Conservation (phyloP, 2,888 invertebrate species). For the Empis livida region DNA sequence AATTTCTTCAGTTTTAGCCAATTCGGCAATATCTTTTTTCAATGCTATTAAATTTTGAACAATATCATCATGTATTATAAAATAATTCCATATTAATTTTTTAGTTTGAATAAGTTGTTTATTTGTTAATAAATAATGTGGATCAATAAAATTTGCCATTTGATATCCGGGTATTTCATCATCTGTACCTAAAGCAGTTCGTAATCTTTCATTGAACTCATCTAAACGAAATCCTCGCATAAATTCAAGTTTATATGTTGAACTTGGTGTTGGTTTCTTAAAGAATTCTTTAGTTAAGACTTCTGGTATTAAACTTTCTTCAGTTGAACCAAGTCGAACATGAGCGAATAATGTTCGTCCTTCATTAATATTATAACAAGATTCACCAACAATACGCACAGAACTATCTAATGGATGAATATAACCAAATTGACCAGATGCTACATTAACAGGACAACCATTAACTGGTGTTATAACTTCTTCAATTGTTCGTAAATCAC, state of each 20-base stretch:
- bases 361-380: conserved; percentile 18
- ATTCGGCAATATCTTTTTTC: conserved; percentile 16
- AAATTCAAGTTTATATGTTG: conserved; percentile 20
- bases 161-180: conserved; percentile 15
- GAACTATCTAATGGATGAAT: conserved; percentile 19
- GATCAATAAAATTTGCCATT: conserved; percentile 16
- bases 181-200: conserved; percentile 11
- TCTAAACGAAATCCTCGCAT: conserved; percentile 20
- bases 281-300: conserved; percentile 13
- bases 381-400: conserved; percentile 20
- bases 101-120: conserved; percentile 18
- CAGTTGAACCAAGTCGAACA: conserved; percentile 12
- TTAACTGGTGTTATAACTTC: conserved; percentile 16
- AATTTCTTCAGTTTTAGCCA: conserved; percentile 12
- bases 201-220: conserved; percentile 18
- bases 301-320: neutral
- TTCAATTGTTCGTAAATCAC: conserved; percentile 22
- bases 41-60: conserved; percentile 14
- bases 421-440: conserved; percentile 19
- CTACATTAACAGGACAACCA: conserved; percentile 17
- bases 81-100: conserved; percentile 24
- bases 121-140: conserved; percentile 16
- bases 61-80: conserved; percentile 16
- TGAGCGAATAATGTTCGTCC: conserved; percentile 22
- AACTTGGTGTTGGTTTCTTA: conserved; percentile 15